These are phyloP conservation scores for Osedax fenrisi DNA, from an alignment of 2,888 invertebrate genomes.

Conservation along the genomic window DNA sequence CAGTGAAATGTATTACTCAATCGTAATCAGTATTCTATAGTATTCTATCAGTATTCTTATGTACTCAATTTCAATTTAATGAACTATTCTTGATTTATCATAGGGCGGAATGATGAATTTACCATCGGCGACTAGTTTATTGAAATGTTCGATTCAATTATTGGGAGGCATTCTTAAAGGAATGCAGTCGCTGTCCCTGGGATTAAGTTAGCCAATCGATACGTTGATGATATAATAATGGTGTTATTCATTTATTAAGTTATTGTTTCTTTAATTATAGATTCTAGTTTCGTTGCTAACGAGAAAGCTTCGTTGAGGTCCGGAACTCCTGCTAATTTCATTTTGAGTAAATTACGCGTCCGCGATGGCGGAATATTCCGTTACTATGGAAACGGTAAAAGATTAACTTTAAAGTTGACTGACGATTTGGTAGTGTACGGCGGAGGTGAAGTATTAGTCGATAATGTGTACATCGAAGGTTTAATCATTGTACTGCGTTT, in stretches of 20 bases:
- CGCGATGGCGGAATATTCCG: conserved; percentile 37
- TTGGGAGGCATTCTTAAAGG: conserved; percentile 40
- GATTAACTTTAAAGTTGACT: conserved; percentile 35
- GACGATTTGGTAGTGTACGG: conserved; percentile 38
- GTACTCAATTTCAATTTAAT: too few relatives aligned
- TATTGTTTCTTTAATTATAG: too few relatives aligned
- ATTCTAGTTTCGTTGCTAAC: conserved; percentile 37
- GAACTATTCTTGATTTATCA: neutral
- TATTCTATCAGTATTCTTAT: too few relatives aligned
- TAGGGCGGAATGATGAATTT: conserved; percentile 20
- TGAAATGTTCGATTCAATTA: conserved; percentile 34
- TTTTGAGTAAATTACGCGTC: conserved; percentile 36
- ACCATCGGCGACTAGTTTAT: conserved; percentile 39
- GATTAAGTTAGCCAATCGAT: neutral
- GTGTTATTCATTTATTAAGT: neutral
- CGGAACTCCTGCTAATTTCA: conserved; percentile 32
- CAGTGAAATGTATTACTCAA: too few relatives aligned
- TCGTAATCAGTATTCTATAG: too few relatives aligned
- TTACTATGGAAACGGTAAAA: conserved; percentile 37
- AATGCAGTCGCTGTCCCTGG: conserved; percentile 38
- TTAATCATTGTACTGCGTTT: neutral
- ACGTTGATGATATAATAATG: neutral
- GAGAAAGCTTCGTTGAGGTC: conserved; percentile 36
- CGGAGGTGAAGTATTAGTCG: conserved; percentile 38
- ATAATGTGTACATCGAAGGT: conserved; percentile 31